These are phyloP conservation scores for Cisticola juncidis DNA, from an alignment of 2,113 vertebrate genomes.

Conservation along the genomic window DNA sequence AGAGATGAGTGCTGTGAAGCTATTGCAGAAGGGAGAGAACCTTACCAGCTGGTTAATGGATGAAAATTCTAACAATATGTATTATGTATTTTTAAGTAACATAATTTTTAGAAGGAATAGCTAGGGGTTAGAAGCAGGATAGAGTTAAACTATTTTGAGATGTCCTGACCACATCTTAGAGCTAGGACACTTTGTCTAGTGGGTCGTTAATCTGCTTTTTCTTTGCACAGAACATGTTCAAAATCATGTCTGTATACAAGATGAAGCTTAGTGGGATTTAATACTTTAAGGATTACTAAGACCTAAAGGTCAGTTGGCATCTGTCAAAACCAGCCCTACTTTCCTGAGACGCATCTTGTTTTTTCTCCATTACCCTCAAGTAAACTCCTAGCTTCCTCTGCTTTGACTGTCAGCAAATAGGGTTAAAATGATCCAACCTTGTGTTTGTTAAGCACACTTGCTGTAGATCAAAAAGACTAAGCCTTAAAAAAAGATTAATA, in stretches of 20 bases:
- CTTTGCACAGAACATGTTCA: not conserved
- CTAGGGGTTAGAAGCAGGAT: not conserved
- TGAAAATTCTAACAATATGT: not conserved
- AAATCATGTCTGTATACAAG: not conserved
- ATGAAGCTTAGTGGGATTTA: not conserved
- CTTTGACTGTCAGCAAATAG: not conserved
- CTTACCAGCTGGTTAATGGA: not conserved
- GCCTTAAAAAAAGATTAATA: not conserved
- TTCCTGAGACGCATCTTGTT: not conserved
- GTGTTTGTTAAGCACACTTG: not conserved
- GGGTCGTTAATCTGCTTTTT: not conserved
- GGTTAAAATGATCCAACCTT: not conserved
- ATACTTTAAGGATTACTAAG: not conserved
- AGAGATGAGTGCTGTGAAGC: not conserved
- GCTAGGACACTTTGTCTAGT: not conserved
- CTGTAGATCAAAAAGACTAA: not conserved
- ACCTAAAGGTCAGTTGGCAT: not conserved
- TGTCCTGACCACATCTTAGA: not conserved
- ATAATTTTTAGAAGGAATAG: not conserved
- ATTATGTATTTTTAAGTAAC: not conserved
- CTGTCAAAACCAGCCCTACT: not conserved
- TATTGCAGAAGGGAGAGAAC: not conserved
- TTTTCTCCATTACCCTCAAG: not conserved
- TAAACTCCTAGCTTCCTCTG: not conserved
- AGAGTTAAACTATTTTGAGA: not conserved